These are phyloP conservation scores for Ormyrus pomaceus DNA, from an alignment of 2,888 invertebrate species.

Conservation along the genomic window DNA sequence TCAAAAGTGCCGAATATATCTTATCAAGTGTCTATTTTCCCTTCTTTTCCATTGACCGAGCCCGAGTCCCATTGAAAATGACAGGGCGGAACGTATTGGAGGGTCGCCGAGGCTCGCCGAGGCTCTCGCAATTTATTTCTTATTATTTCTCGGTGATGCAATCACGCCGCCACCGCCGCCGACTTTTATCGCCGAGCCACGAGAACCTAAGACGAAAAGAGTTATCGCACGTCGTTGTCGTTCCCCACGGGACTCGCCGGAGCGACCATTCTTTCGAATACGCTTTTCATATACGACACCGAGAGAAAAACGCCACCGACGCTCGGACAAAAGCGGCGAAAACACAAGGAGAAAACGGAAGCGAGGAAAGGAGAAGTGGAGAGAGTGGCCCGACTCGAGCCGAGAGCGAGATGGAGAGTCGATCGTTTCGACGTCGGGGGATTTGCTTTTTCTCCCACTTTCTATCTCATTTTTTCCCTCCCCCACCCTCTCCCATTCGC, in stretches of 20 bases:
- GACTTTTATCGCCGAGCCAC: conserved; percentile 30
- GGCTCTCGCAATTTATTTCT: conserved; percentile 45
- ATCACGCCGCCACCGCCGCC: conserved; percentile 6
- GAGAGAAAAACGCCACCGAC: background rate
- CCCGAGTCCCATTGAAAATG: conserved; percentile 41
- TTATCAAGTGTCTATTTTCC: conserved; percentile 54
- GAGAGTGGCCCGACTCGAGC: conserved; percentile 24
- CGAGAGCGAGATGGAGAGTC: conserved; percentile 7
- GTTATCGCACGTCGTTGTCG: conserved; percentile 30
- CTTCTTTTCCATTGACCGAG: conserved; percentile 52
- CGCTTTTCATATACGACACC: conserved; percentile 27
- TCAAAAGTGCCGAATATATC: conserved; percentile 55
- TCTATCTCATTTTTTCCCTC: conserved; percentile 4
- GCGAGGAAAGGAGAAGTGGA: conserved; percentile 1
- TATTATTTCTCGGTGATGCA: conserved; percentile 45
- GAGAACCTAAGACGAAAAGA: conserved; percentile 13
- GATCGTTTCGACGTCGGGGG: conserved; percentile 36
- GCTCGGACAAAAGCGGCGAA: background rate
- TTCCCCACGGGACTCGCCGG: background rate
- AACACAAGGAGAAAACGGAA: background rate
- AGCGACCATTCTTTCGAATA: conserved; percentile 24
- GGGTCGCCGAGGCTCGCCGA: background rate
- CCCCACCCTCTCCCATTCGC: background rate
- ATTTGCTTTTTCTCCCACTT: conserved; percentile 9
- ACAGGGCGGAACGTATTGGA: conserved; percentile 43